Evolutionary conservation across 2,113 vertebrate species (phyloP).

Genomic region (Sinocyclocheilus anshuiensis): DNA sequence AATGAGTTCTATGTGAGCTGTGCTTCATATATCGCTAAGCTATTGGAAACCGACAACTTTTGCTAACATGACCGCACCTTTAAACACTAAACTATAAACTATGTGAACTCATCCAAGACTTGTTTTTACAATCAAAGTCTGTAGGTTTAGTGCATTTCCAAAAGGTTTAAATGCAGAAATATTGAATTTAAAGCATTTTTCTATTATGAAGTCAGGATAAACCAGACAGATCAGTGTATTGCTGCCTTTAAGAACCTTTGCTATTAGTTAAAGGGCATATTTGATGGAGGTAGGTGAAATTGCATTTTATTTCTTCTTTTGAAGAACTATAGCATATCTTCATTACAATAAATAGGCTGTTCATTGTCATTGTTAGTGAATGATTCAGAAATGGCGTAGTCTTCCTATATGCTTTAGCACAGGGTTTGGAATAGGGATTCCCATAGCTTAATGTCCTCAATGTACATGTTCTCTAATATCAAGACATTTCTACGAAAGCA

Average conservation of each 20-base stretch:
- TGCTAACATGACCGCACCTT: too few relatives aligned
- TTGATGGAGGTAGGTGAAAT: background rate
- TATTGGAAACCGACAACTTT: background rate
- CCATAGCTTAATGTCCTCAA: slow-evolving; percentile 1
- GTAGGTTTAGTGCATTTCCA: background rate
- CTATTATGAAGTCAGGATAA: background rate
- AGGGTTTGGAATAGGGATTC: background rate
- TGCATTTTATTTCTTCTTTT: background rate
- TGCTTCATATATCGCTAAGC: background rate
- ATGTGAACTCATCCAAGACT: background rate
- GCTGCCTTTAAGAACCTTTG: background rate
- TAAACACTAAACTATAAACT: too few relatives aligned
- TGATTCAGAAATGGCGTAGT: background rate
- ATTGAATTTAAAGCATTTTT: too few relatives aligned
- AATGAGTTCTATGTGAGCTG: background rate
- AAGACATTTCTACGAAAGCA: background rate
- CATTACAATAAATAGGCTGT: background rate
- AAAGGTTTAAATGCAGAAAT: background rate
- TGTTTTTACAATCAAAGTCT: background rate
- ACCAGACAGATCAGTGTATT: background rate
- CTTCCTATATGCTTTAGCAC: background rate
- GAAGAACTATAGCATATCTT: background rate
- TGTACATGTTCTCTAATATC: slow-evolving; percentile 9
- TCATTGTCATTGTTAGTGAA: background rate
- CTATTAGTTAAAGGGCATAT: background rate